These are phyloP conservation scores for Branchinecta lindahli DNA, from an alignment of 1,140 invertebrate genomes.

Conservation along the genomic window DNA sequence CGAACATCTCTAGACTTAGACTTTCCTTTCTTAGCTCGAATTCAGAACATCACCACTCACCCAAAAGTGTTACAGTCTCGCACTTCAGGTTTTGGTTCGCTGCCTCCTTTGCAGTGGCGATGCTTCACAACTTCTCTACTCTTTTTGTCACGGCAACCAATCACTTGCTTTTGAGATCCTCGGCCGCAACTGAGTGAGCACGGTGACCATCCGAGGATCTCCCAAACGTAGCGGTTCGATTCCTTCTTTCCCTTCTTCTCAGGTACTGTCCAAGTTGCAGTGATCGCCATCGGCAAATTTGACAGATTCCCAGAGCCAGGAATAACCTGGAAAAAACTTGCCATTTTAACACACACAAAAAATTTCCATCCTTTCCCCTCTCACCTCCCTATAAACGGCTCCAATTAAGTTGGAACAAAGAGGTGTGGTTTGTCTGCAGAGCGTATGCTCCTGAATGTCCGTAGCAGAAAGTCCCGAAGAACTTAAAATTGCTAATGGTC, in stretches of 20 bases:
- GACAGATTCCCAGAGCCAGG: constrained; percentile 30
- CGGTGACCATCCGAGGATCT: constrained; percentile 37
- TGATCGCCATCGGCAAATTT: constrained; percentile 19
- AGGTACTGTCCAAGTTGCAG: constrained; percentile 19
- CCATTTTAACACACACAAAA: too few species aligned
- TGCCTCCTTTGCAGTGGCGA: constrained; percentile 32
- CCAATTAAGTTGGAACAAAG: too few species aligned
- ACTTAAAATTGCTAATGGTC: too few species aligned
- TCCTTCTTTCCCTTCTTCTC: constrained; percentile 22
- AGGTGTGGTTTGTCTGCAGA: too few species aligned
- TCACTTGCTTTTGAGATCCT: constrained; percentile 35
- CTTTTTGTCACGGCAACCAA: constrained; percentile 36
- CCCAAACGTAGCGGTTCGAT: constrained; percentile 36
- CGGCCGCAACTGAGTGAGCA: constrained; percentile 41
- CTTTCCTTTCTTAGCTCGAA: too few species aligned
- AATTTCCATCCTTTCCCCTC: too few species aligned
- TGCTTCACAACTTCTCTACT: constrained; percentile 34
- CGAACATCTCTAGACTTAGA: too few species aligned
- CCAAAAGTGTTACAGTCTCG: constrained; percentile 38
- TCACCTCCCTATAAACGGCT: too few species aligned
- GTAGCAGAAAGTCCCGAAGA: too few species aligned
- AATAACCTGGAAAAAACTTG: constrained; percentile 20
- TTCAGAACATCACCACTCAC: constrained; percentile 31
- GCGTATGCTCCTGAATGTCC: too few species aligned
- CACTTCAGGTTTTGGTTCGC: constrained; percentile 31